Base-by-base conservation (phyloP, 2,888 invertebrate genomes). In the Drosophila kanekoi region DNA sequence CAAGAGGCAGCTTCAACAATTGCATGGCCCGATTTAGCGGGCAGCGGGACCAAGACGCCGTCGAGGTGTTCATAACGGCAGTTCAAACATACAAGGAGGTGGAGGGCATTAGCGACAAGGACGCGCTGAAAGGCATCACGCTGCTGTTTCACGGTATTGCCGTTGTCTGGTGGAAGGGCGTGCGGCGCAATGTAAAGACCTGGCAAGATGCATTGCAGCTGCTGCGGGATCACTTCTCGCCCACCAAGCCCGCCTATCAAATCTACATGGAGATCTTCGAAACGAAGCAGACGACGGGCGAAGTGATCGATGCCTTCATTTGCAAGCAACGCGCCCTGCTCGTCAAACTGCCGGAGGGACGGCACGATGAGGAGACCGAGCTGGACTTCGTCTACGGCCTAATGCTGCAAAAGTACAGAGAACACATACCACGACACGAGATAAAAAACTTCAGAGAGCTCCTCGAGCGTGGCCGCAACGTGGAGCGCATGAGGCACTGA, bases 1-100 rank as follows among this genome's bases (percentile, higher is more conserved):
- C 91, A 0, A 91, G 91, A 66, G 90, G 91, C 3, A 92, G 90
- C 64, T 91, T 91, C 41, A 89, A 81, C 63, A 91, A 90, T 45
- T 91, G 91, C 32, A 2, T 13, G 1, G 77, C 79, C 3, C 80
- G 88, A 1, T 92, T 92, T 49, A 77, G 81, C 40, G 91, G 92
- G 3, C 91, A 92, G 70, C 82, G 91, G 4, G 90, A 91, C 68
- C 80, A 90, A 49, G 91, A 91, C 49, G 91, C 91, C 6, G 91
- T 91, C 20, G 91, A 92, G 33, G 91, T 89, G 56, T 91, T 92
- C 52, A 90, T 91, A 40, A 89, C 79, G 4, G 81, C 90, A 1
- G 81, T 91, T 44, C 90, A 88, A 41, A 82, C 91, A 1, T 92
- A 90, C 74, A 91, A 91, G 54, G 92, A 92, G 56, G 71, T 91